phyloP scores from a whole-genome alignment of 2,113 vertebrate genomes.

The Cololabis saira region DNA sequence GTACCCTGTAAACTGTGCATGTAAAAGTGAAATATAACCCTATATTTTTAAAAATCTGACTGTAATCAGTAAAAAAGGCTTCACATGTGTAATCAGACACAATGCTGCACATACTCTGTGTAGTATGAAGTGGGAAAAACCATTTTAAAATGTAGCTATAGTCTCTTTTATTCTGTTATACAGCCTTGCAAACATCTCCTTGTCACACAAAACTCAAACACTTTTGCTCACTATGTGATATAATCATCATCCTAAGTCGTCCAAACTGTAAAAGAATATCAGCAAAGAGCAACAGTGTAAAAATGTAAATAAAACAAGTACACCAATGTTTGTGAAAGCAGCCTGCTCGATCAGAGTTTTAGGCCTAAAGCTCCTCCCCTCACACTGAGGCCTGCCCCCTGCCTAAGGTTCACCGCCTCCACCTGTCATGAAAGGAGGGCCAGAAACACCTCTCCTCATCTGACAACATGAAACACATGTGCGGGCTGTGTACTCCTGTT shows the following conservation, averaged over 20 bases:
- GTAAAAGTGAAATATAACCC: conserved; percentile 21
- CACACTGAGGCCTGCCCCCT: conserved; percentile 52
- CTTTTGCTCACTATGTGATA: too few species aligned
- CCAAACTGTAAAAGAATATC: too few species aligned
- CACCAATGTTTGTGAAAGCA: neutral
- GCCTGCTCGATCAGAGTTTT: neutral
- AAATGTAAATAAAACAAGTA: neutral
- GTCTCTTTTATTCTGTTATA: too few species aligned
- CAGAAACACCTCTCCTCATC: conserved; percentile 53
- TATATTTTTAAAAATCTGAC: conserved; percentile 27
- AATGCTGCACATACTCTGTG: conserved; percentile 10
- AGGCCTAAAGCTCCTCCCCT: conserved; percentile 51
- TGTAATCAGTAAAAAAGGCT: conserved; percentile 20
- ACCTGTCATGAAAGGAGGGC: conserved; percentile 50
- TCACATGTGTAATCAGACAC: conserved; percentile 25
- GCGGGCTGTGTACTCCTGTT: conserved; percentile 16
- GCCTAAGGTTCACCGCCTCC: conserved; percentile 49
- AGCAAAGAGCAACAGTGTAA: neutral
- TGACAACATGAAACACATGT: conserved; percentile 54
- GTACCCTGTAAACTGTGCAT: conserved; percentile 37
- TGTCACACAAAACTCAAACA: too few species aligned
- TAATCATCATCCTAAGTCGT: too few species aligned
- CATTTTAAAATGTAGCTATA: conserved; percentile 9
- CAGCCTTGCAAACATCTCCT: neutral
- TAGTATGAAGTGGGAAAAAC: neutral